Base-by-base conservation (phyloP, 2,113 vertebrate genomes). In the Nestor notabilis region DNA sequence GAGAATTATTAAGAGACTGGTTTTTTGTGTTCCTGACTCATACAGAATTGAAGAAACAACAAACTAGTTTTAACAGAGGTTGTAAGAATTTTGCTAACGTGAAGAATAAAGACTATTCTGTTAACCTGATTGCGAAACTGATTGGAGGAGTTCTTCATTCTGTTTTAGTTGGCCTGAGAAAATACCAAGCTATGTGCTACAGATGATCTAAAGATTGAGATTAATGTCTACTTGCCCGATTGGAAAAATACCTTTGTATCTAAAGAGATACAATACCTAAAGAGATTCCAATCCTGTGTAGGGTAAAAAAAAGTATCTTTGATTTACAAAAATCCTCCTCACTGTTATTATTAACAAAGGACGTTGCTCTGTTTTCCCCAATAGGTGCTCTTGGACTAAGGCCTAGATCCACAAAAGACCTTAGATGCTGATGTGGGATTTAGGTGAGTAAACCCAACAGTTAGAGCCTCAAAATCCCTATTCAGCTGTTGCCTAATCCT, bases 41-140 rank as follows among this genome's bases (percentile, higher is more conserved):
- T 24, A 85, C 46, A 91, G 78, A 96, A 90, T 60, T 47, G 87
- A 94, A 95, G 87, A 95, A 96, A 95, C 86, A 95, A 80, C 49
- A 92, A 87, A 79, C 87, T 88, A 66, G 49, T 56, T 95, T 94
- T 86, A 96, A 96, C 66, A 91, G 89, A 65, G 65, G 16, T 58
- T 56, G 75, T 93, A 91, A 94, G 87, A 93, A 41, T 95, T 97
- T 83, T 93, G 25, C 29, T 91, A 94, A 80, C 0, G 1, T 69
- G 83, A 90, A 86, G 91, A 91, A 92, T 87, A 95, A 95, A 80
- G 85, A 41, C 88, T 71, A 71, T 81, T 94, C 83, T 95, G 89
- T 94, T 83, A 83, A 46, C 64, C 0, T 81, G 91, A 86, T 94
- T 94, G 79, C 47, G 19, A 96, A 95, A 94, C 53, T 79, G 19